Base-by-base conservation (phyloP, 2,888 invertebrate species). In the Diaperis boleti region DNA sequence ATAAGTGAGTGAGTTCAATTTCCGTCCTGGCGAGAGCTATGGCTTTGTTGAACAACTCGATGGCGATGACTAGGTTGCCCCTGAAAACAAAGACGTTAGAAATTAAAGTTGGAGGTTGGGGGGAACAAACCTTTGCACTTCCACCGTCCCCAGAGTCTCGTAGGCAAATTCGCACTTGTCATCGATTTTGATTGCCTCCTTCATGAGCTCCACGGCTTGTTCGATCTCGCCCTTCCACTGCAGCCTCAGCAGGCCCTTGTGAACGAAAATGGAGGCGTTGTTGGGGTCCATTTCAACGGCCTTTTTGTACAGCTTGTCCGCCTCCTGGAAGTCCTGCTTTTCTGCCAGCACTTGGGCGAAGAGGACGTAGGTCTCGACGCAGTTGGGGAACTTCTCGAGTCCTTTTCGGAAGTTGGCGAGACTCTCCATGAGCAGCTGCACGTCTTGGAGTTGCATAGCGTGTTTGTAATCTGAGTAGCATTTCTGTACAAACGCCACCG, bases 91-190 rank as follows among this genome's bases (percentile, higher is more conserved):
- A 50, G 45, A 14, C 52, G 55, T 18, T 14, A 17, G 42, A 31
- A 1, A 31, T 31, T n/a, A 31, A 31, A 31, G n/a, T 20, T 20
- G 20, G 20, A 18, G 33, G n/a, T n/a, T n/a, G 44, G 7, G 59
- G 1, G 55, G 29, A 50, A 50, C 33, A 42, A 84, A 88, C 94
- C 91, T 85, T 83, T 97, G 97, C 67, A 97, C 94, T 87, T 96
- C 95, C 68, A 98, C 91, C 17, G 96, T 95, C 71, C 95, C 97
- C 65, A 97, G 84, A 39, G 96, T 96, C 84, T 98, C 98, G 81
- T 94, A 96, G 5, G 95, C 97, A 84, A 96, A 92, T 82, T 95
- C 94, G 84, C 96, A 97, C 80, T 92, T 93, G 49, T 92, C 90
- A 83, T 98, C 98, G 73, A 95, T 85, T 77, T 91, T 88, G 69